These are phyloP conservation scores for Pomacea maculata DNA, from an alignment of 1,140 invertebrate genomes.

Conservation along the genomic window DNA sequence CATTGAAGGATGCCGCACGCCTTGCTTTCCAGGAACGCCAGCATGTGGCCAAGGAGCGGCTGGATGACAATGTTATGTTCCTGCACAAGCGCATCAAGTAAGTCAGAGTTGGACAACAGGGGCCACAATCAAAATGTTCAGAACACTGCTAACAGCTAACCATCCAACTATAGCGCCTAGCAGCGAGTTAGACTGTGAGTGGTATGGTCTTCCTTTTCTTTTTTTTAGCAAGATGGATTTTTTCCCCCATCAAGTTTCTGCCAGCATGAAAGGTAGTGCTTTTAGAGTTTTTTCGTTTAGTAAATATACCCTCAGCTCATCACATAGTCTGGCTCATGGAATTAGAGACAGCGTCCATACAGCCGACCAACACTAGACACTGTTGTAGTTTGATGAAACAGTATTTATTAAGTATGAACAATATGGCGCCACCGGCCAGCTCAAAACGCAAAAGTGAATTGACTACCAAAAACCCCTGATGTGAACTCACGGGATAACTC, in stretches of 20 bases:
- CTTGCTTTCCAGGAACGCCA: conserved; percentile 56
- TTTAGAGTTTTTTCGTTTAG: not conserved
- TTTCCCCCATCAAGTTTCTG: not conserved
- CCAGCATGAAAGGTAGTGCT: not conserved
- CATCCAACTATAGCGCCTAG: too few species aligned
- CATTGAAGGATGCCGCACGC: conserved; percentile 50
- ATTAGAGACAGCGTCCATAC: not conserved
- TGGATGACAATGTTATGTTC: conserved; percentile 57
- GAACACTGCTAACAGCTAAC: too few species aligned
- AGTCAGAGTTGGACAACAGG: not conserved
- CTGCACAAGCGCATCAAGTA: conserved; percentile 56
- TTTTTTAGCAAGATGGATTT: not conserved
- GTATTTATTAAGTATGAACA: too few species aligned
- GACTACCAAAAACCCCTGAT: too few species aligned
- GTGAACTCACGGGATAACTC: too few species aligned
- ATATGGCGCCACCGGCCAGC: too few species aligned
- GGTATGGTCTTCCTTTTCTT: not conserved
- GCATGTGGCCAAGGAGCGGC: conserved; percentile 44
- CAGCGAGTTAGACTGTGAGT: not conserved
- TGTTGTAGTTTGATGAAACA: too few species aligned
- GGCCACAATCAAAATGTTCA: too few species aligned
- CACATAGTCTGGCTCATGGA: not conserved
- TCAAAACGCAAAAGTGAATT: too few species aligned
- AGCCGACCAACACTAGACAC: too few species aligned
- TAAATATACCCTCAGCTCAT: too few species aligned